Evolutionary conservation across 2,888 invertebrate genomes (phyloP), one percentile per base, ranked within the genome.

Genomic region (Eubasilissa splendida): DNA sequence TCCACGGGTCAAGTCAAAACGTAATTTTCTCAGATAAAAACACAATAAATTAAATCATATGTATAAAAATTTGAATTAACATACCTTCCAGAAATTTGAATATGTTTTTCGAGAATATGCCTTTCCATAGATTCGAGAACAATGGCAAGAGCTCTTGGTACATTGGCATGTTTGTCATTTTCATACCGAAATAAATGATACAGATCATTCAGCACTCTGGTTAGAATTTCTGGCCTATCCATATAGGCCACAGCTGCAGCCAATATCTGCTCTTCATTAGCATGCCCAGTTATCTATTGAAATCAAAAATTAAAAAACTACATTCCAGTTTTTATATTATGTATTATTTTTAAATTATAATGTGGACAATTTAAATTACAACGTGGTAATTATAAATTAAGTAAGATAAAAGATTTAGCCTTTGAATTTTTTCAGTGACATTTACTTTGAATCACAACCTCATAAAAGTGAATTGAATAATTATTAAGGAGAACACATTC

Each of bases 51-150:
- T 22, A 22, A 22, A 22, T 22, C 22, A 22, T 22, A 22, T 22
- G 22, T n/a, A n/a, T 58, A 58, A 54, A 54, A n/a, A n/a, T 58
- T 4, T 58, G 9, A 58, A 10, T 8, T n/a, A n/a, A n/a, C 66
- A 84, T 88, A 96, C 96, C 96, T 96, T 88, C 96, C 96, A 74
- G 96, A 95, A 86, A 98, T 98, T 88, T 99, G 98, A 85, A 99
- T 96, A 85, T 96, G 96, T 86, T 96, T 96, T 85, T 97, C 96
- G 80, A 91, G 90, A 10, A 95, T 91, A 90, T 99, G 97, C 85
- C 94, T 92, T 85, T 95, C 95, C 97, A 99, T 98, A 0, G 97
- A 96, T 86, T 95, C 94, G 63, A 99, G 91, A 11, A 99, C 96
- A 53, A 96, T 93, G 85, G 93, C 92, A 14, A 97, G 90, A 3